phyloP scores from a whole-genome alignment of 2,797 vertebrate species.

The Bryconaethiops microstoma region DNA sequence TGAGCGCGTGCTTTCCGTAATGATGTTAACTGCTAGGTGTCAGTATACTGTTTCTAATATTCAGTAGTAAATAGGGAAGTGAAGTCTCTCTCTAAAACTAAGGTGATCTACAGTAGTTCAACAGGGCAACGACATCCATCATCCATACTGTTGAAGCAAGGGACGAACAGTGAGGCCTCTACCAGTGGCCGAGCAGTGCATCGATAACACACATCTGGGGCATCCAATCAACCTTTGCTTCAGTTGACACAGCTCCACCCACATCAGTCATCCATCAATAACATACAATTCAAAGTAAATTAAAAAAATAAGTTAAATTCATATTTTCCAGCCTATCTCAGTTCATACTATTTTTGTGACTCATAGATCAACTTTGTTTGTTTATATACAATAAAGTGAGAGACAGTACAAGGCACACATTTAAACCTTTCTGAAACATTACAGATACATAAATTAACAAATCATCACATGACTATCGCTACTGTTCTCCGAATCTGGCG shows the following conservation, averaged over 20 bases:
- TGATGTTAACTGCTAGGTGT: background rate
- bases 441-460: constrained; percentile 79
- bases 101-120: constrained; percentile 39
- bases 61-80: constrained; percentile 44
- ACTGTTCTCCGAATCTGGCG: constrained; percentile 61
- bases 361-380: constrained; percentile 70
- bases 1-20: background rate
- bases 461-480: constrained; percentile 62
- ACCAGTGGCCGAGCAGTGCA: constrained; percentile 6
- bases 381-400: constrained; percentile 85
- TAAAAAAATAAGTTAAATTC: constrained; percentile 59
- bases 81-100: constrained; percentile 5
- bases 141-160: constrained; percentile 13
- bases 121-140: background rate
- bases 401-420: constrained; percentile 96
- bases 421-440: constrained; percentile 74
- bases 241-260: constrained; percentile 53
- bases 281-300: constrained; percentile 53
- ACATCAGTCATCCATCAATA: constrained; percentile 35
- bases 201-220: constrained; percentile 17
- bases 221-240: constrained; percentile 58
- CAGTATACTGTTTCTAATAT: constrained; percentile 1
- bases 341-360: constrained; percentile 81
- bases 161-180: background rate
- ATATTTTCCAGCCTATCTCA: constrained; percentile 69